Base-by-base conservation (phyloP, 2,113 vertebrate genomes). In the Stigmatopora nigra region DNA sequence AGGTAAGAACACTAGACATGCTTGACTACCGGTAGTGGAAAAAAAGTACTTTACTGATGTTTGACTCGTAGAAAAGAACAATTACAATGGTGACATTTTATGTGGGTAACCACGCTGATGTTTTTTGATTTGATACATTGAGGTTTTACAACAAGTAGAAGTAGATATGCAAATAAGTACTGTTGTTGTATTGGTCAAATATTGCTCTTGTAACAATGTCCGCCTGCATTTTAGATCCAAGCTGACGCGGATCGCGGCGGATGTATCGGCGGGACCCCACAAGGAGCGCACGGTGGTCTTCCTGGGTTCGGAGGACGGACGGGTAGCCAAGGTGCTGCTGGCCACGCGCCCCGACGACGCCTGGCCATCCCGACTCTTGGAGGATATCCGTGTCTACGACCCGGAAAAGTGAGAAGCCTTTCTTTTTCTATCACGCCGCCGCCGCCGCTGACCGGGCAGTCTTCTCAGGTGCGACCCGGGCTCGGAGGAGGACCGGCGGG, bases 341-440 rank as follows among this genome's bases (percentile, higher is more conserved):
- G 80, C 80, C 7, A 84, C 76, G 0, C 68, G 72, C 0, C 49
- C 72, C 1, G 85, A 90, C 10, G 17, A 73, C 22, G 48, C 81
- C 13, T 63, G 67, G 0, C 76, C 83, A 15, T 78, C 91, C 0
- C 69, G 89, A 64, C 87, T 96, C 15, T 71, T 97, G 77, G 95
- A 97, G 83, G 93, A 96, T 46, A 90, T 95, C 0, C 76, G 90
- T 0, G 91, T 93, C 61, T 96, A 94, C 63, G 90, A 91, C 68
- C 90, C 93, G 0, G 67, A 76, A 56, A 86, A 67, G 86, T 84
- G 17, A 48, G 25, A 5, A 2, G 31, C 22, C 12, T 12, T 5
- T n/a, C 8, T 12, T 5, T 12, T 5, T n/a, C 8, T 12, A 31
- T 2, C 12, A 47, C 15, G 19, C 20, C 10, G 14, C n/a, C 11